A percentile compares a stretch with the other conserved stretches of the same genome.
phyloP scores from a whole-genome alignment of 2,888 invertebrate species.

The Salticus scenicus region DNA sequence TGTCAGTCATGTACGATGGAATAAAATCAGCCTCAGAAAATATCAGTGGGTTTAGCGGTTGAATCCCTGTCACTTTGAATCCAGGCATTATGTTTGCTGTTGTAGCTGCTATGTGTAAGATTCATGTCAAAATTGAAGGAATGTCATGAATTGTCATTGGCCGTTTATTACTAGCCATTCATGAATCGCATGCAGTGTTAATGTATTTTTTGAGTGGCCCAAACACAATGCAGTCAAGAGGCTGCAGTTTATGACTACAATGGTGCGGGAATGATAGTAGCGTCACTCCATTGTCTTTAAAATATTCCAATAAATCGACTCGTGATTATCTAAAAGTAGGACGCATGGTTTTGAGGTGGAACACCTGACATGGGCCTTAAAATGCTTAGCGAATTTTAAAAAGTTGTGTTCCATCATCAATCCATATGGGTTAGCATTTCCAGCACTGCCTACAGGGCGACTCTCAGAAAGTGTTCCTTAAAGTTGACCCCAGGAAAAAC shows the following conservation, averaged over 20 bases:
- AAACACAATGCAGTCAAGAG: not conserved
- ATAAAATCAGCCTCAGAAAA: too few relatives aligned
- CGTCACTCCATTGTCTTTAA: too few relatives aligned
- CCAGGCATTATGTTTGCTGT: not conserved
- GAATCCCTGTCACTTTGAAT: not conserved
- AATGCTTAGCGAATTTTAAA: too few relatives aligned
- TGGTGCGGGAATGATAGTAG: not conserved
- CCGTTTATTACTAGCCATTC: too few relatives aligned
- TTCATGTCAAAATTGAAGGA: too few relatives aligned
- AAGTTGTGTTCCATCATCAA: not conserved
- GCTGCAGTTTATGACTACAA: too few relatives aligned
- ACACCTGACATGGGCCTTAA: too few relatives aligned
- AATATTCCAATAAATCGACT: not conserved
- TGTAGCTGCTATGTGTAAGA: not conserved
- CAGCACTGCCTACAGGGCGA: not conserved
- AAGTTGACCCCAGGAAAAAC: not conserved
- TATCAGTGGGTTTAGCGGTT: too few relatives aligned
- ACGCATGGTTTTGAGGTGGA: not conserved
- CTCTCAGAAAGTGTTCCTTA: too few relatives aligned
- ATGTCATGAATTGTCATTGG: too few relatives aligned
- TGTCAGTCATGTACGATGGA: too few relatives aligned
- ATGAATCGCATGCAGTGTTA: too few relatives aligned
- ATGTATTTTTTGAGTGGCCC: not conserved
- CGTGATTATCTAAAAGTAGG: not conserved
- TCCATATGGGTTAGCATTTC: not conserved